These are phyloP conservation scores for Channallabes apus DNA, from an alignment of 2,797 vertebrate species.

Conservation along the genomic window DNA sequence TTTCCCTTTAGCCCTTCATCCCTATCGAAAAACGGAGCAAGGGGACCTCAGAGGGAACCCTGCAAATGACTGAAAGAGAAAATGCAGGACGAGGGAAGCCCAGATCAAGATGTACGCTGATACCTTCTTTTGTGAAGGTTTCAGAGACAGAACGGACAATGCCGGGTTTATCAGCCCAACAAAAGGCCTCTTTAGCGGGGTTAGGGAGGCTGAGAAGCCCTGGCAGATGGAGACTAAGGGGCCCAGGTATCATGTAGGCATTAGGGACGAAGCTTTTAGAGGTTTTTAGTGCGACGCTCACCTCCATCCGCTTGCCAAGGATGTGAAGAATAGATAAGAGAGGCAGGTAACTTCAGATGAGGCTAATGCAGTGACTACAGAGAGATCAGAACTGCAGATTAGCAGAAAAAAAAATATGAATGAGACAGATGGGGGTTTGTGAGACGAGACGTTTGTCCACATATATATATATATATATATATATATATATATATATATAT, in stretches of 20 bases:
- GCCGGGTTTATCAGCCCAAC: slow-evolving; percentile 56
- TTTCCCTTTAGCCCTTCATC: slow-evolving; percentile 14
- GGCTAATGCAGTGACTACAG: slow-evolving; percentile 52
- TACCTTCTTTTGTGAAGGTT: slow-evolving; percentile 49
- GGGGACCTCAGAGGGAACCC: slow-evolving; percentile 33
- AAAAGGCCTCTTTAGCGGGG: slow-evolving; percentile 57
- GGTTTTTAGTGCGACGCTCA: slow-evolving; percentile 52
- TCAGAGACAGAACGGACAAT: slow-evolving; percentile 49
- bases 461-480: background rate
- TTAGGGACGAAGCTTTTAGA: slow-evolving; percentile 50
- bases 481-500: background rate
- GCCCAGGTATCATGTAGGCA: slow-evolving; percentile 55
- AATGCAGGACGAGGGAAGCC: slow-evolving; percentile 23
- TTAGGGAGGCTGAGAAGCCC: slow-evolving; percentile 48
- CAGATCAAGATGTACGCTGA: slow-evolving; percentile 45
- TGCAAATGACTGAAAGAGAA: slow-evolving; percentile 31
- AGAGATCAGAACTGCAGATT: slow-evolving; percentile 52
- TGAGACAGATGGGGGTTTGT: slow-evolving; percentile 25
- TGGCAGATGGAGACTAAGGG: slow-evolving; percentile 56
- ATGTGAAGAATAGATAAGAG: slow-evolving; percentile 50
- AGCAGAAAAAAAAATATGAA: slow-evolving; percentile 36
- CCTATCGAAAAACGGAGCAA: slow-evolving; percentile 11
- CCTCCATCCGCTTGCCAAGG: slow-evolving; percentile 44
- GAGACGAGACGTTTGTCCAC: slow-evolving; percentile 22
- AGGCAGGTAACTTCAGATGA: slow-evolving; percentile 55